These are phyloP conservation scores for Bombylius major DNA, from an alignment of 2,888 invertebrate species.

Conservation along the genomic window DNA sequence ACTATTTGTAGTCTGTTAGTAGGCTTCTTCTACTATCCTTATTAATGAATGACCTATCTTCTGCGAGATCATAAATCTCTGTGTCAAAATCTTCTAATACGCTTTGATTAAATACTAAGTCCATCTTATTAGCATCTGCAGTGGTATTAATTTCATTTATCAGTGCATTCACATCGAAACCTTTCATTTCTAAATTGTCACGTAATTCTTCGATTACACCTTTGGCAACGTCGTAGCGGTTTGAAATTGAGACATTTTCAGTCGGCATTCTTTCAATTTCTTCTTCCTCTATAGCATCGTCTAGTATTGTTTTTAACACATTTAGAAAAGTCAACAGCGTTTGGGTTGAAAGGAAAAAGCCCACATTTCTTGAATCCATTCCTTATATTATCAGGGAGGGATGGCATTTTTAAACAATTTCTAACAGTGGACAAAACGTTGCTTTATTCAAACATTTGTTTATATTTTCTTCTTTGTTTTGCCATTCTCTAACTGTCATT, in stretches of 20 bases:
- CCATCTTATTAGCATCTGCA: neutral
- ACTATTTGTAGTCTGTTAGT: neutral
- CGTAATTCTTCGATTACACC: neutral
- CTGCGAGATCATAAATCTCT: neutral
- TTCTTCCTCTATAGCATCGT: neutral
- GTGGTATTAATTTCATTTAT: neutral
- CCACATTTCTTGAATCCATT: slow-evolving; percentile 9
- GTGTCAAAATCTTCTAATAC: neutral
- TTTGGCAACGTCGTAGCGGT: neutral
- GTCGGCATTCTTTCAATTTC: neutral
- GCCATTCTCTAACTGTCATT: slow-evolving; percentile 11
- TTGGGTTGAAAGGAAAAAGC: slow-evolving; percentile 8
- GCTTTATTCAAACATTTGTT: slow-evolving; percentile 3
- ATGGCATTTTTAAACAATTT: neutral
- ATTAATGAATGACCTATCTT: neutral
- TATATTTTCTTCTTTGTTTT: neutral
- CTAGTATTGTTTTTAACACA: too few relatives aligned
- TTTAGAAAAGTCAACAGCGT: neutral
- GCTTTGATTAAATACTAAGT: neutral
- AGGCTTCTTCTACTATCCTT: neutral
- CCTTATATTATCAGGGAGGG: neutral
- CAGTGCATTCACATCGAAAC: neutral
- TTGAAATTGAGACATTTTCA: neutral
- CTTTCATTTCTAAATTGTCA: neutral
- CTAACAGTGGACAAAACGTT: slow-evolving; percentile 3